Percentiles rank a stretch among this genome's conserved stretches.
Evolutionary conservation across 2,113 vertebrate species (phyloP).

Genomic region (Phylloscopus whistleri): DNA sequence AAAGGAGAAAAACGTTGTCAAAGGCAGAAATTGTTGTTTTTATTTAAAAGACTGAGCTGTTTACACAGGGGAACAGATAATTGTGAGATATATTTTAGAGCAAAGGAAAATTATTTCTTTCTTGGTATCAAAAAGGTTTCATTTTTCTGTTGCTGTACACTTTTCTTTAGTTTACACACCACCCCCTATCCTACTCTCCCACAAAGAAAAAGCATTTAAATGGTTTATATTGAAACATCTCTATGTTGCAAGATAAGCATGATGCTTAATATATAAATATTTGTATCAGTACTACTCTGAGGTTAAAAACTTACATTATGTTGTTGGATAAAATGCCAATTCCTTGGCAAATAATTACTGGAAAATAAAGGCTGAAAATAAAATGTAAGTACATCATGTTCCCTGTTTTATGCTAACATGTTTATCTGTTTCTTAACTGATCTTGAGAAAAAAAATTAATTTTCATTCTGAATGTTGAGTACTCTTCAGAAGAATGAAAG

Average conservation of each 20-base stretch:
- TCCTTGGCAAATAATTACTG: not conserved
- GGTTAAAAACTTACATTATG: not conserved
- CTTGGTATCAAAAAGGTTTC: not conserved
- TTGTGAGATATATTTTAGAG: not conserved
- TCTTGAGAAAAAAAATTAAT: not conserved
- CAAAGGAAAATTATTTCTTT: not conserved
- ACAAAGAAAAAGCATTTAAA: not conserved
- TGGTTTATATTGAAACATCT: not conserved
- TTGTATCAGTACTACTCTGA: not conserved
- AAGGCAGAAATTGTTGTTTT: not conserved
- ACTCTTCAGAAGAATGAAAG: not conserved
- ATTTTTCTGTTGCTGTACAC: not conserved
- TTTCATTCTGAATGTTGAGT: not conserved
- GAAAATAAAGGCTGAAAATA: not conserved
- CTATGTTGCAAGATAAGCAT: not conserved
- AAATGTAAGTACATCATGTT: accelerated
- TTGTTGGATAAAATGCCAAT: not conserved
- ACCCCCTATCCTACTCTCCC: accelerated
- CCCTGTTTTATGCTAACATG: not conserved
- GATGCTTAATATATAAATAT: not conserved
- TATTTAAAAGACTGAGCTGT: not conserved
- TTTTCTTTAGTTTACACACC: not conserved
- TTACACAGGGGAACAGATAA: not conserved
- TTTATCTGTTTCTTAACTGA: not conserved
- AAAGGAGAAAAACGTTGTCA: not conserved